Percentiles rank a stretch among this genome's conserved stretches.
These are phyloP conservation scores for Apamea crenata DNA, from an alignment of 2,888 invertebrate genomes.

Conservation along the genomic window DNA sequence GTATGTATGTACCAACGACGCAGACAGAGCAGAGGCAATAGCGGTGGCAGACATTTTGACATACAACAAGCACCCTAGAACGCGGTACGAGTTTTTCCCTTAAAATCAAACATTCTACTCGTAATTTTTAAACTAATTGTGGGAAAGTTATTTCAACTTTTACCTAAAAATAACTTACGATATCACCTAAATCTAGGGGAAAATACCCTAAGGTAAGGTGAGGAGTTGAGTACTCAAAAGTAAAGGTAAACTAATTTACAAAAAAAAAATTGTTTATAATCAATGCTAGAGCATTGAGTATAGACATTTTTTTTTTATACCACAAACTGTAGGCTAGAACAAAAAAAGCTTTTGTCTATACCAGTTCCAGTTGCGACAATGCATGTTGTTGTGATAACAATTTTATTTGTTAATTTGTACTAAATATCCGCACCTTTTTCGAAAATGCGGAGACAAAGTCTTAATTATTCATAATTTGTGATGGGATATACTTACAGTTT, in stretches of 20 bases:
- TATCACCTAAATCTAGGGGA: not conserved
- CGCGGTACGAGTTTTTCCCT: too few species aligned
- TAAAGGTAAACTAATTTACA: not conserved
- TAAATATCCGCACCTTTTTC: slow-evolving; percentile 30
- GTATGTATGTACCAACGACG: too few species aligned
- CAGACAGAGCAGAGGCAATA: not conserved
- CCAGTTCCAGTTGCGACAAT: slow-evolving; percentile 34
- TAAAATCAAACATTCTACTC: too few species aligned
- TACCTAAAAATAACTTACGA: not conserved
- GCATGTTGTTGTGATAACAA: slow-evolving; percentile 57
- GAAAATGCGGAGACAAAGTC: slow-evolving; percentile 61
- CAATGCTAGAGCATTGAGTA: too few species aligned
- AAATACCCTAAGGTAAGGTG: not conserved
- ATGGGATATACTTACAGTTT: slow-evolving; percentile 57
- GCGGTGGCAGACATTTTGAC: too few species aligned
- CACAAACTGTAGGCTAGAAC: not conserved
- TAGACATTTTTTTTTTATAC: too few species aligned
- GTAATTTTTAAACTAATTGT: not conserved
- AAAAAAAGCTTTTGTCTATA: slow-evolving; percentile 12
- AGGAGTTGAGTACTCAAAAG: not conserved
- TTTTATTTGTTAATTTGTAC: slow-evolving; percentile 47
- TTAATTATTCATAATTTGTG: slow-evolving; percentile 53
- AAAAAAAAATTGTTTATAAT: not conserved
- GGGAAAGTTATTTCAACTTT: not conserved
- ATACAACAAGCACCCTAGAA: too few species aligned